Evolutionary conservation across 1,140 invertebrate species (phyloP).

Genomic region (Hestina assimilis): DNA sequence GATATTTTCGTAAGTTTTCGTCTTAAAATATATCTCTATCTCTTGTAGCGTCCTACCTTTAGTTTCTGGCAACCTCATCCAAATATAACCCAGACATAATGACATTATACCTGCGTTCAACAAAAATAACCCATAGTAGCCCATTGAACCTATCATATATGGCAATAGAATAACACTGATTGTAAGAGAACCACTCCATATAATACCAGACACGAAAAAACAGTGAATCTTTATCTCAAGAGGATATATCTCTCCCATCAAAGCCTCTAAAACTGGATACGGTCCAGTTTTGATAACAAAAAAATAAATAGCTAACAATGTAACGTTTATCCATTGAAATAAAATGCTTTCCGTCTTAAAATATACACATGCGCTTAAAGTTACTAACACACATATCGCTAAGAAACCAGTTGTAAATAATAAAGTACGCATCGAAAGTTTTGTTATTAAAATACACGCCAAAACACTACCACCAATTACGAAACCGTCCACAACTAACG

Average conservation of each 20-base stretch:
- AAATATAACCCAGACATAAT: background rate
- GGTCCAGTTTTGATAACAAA: conserved; percentile 17
- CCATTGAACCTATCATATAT: background rate
- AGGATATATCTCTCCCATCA: conserved; percentile 21
- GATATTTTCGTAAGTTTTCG: background rate
- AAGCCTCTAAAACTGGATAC: conserved; percentile 21
- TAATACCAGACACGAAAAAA: background rate
- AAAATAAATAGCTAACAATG: conserved; percentile 23
- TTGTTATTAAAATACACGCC: conserved; percentile 22
- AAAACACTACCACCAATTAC: conserved; percentile 18
- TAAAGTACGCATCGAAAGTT: conserved; percentile 20
- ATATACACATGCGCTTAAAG: conserved; percentile 8
- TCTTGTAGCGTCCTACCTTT: background rate
- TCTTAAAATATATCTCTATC: conserved; percentile 9
- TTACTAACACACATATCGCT: background rate
- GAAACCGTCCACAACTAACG: conserved; percentile 30
- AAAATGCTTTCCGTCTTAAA: background rate
- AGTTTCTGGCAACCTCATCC: conserved; percentile 2
- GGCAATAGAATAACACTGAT: background rate
- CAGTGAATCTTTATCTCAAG: conserved; percentile 15
- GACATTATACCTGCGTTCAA: background rate
- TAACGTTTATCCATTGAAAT: conserved; percentile 20
- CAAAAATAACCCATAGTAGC: background rate
- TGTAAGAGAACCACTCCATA: background rate
- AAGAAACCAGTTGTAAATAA: conserved; percentile 18